Evolutionary conservation across 2,888 invertebrate genomes (phyloP).

Genomic region (Cantharis rustica): DNA sequence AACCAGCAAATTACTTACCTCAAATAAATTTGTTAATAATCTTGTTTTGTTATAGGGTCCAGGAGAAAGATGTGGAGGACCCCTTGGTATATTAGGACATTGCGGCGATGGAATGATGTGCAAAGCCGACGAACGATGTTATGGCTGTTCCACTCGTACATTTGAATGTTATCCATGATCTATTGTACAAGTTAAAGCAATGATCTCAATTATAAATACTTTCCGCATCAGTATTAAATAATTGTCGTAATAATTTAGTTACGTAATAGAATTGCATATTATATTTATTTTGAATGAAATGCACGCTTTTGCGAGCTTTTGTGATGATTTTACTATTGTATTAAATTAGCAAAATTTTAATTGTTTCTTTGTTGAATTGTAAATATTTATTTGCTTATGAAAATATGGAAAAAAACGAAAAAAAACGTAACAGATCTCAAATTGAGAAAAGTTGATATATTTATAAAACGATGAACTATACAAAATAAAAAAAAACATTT

Average conservation of each 20-base stretch:
- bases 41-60: constrained; percentile 44
- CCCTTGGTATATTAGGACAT: constrained; percentile 43
- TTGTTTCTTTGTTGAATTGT: constrained; percentile 19
- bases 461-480: constrained; percentile 7
- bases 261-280: constrained; percentile 5
- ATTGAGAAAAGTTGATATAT: constrained; percentile 7
- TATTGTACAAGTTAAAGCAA: constrained; percentile 4
- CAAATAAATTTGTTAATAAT: background rate
- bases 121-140: constrained; percentile 48
- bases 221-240: constrained; percentile 30
- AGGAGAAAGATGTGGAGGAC: constrained; percentile 50
- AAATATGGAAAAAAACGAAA: background rate
- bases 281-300: constrained; percentile 21
- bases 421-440: constrained; percentile 21
- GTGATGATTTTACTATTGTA: constrained; percentile 21
- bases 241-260: constrained; percentile 18
- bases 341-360: constrained; percentile 24
- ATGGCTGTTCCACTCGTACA: constrained; percentile 50
- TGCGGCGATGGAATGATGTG: constrained; percentile 53
- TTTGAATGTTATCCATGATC: constrained; percentile 42
- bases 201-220: constrained; percentile 21
- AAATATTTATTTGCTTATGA: constrained; percentile 27
- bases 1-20: background rate
- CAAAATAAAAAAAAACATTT: constrained; percentile 21
- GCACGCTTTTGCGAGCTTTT: constrained; percentile 6